Conservation (phyloP, 2,113 vertebrate species). For the Brienomyrus brachyistius region DNA sequence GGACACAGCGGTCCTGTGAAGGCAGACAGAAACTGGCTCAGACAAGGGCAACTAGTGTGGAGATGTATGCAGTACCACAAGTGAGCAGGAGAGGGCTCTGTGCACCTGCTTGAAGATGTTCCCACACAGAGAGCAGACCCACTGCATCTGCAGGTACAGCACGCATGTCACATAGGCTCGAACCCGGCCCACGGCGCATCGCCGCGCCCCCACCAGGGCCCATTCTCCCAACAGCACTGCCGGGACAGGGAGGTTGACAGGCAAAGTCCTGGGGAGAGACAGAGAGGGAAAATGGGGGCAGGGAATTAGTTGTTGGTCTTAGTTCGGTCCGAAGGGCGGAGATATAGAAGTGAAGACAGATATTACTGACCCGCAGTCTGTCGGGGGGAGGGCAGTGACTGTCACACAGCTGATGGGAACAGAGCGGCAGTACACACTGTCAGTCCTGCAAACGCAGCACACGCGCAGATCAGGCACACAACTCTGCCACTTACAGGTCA, state of each 20-base stretch:
- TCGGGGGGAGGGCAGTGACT: slow-evolving; percentile 31
- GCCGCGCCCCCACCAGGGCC: slow-evolving; percentile 24
- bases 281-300: not conserved
- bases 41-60: not conserved
- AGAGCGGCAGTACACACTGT: slow-evolving; percentile 56
- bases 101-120: slow-evolving; percentile 59
- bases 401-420: slow-evolving; percentile 54
- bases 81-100: not conserved
- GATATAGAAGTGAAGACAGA: not conserved
- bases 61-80: not conserved
- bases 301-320: not conserved
- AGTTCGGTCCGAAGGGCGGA: not conserved
- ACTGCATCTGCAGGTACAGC: slow-evolving; percentile 49
- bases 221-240: slow-evolving; percentile 46
- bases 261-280: slow-evolving; percentile 32
- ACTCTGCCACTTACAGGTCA: not conserved
- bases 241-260: slow-evolving; percentile 24
- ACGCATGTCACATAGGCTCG: slow-evolving; percentile 56
- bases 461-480: not conserved
- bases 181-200: slow-evolving; percentile 44
- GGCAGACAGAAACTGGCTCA: slow-evolving; percentile 27
- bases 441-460: not conserved
- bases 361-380: slow-evolving; percentile 20
- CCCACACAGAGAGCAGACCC: slow-evolving; percentile 59
- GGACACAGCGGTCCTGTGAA: slow-evolving; percentile 45